phyloP scores from a whole-genome alignment of 2,888 invertebrate species.

The Cheilosia vulpina region DNA sequence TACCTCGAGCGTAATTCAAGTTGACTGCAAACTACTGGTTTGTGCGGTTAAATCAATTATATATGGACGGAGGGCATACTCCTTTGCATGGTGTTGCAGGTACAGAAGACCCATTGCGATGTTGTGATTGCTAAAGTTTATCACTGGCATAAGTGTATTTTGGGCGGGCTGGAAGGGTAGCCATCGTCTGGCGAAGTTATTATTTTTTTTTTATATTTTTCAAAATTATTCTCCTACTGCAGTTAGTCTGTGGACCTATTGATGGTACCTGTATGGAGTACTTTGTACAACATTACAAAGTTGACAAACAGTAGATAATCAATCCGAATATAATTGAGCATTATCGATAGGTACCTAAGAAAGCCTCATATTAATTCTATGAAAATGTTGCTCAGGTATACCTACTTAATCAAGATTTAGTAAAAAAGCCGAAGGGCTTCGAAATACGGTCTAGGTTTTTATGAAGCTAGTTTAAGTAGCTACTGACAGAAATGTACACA shows the following conservation, averaged over 20 bases:
- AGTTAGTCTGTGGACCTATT: background rate
- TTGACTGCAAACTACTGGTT: constrained; percentile 48
- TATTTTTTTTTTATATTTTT: background rate
- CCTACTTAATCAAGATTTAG: too few species aligned
- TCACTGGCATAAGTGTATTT: constrained; percentile 29
- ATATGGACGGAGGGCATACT: constrained; percentile 27
- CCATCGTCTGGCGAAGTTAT: constrained; percentile 22
- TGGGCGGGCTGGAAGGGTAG: background rate
- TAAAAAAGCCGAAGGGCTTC: too few species aligned
- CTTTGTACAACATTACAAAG: background rate
- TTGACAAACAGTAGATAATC: too few species aligned
- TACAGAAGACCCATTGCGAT: background rate
- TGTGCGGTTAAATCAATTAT: constrained; percentile 67
- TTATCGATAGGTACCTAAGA: too few species aligned
- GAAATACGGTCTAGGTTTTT: too few species aligned
- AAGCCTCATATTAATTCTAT: too few species aligned
- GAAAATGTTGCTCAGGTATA: too few species aligned
- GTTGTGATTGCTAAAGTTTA: constrained; percentile 45
- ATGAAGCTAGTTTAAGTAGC: too few species aligned
- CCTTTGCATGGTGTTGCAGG: constrained; percentile 5
- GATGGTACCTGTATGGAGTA: background rate
- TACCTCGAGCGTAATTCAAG: constrained; percentile 44
- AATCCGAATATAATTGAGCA: too few species aligned
- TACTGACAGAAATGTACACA: too few species aligned
- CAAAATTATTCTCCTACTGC: background rate